Evolutionary conservation across 2,888 invertebrate genomes (phyloP).

Genomic region (Iselma pallidipennis): DNA sequence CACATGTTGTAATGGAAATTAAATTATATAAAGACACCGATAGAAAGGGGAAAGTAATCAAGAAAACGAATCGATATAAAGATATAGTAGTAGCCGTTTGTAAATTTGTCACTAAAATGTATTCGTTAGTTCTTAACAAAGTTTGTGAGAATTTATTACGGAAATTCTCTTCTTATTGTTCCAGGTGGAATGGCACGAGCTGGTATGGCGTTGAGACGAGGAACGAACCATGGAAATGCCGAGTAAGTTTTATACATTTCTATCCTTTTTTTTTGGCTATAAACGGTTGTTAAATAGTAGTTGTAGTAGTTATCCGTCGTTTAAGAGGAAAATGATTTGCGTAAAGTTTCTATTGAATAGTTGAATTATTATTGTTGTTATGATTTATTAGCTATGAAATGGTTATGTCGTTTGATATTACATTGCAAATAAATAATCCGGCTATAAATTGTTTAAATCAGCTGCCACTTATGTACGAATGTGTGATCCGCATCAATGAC

Average conservation of each 20-base stretch:
- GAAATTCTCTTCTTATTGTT: slow-evolving; percentile 33
- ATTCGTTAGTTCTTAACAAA: background rate
- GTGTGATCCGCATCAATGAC: too few species aligned
- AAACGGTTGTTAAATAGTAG: background rate
- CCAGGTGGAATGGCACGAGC: slow-evolving; percentile 73
- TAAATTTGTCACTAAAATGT: background rate
- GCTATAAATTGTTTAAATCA: too few species aligned
- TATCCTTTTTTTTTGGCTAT: background rate
- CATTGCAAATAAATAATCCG: too few species aligned
- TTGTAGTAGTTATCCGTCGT: background rate
- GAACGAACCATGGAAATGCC: slow-evolving; percentile 70
- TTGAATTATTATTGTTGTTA: background rate
- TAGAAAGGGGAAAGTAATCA: too few species aligned
- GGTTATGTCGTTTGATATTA: too few species aligned
- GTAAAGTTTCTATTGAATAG: too few species aligned
- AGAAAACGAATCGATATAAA: background rate
- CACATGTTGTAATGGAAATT: background rate
- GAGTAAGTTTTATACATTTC: slow-evolving; percentile 63
- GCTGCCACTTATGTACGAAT: too few species aligned
- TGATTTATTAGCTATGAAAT: background rate
- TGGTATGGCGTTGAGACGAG: slow-evolving; percentile 74
- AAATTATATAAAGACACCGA: background rate
- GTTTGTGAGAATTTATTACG: background rate
- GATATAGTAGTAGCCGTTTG: background rate
- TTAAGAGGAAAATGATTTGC: background rate